Percentiles rank a stretch among this genome's conserved stretches.
Evolutionary conservation across 2,797 vertebrate species (phyloP).

Genomic region (Sarcoramphus papa): DNA sequence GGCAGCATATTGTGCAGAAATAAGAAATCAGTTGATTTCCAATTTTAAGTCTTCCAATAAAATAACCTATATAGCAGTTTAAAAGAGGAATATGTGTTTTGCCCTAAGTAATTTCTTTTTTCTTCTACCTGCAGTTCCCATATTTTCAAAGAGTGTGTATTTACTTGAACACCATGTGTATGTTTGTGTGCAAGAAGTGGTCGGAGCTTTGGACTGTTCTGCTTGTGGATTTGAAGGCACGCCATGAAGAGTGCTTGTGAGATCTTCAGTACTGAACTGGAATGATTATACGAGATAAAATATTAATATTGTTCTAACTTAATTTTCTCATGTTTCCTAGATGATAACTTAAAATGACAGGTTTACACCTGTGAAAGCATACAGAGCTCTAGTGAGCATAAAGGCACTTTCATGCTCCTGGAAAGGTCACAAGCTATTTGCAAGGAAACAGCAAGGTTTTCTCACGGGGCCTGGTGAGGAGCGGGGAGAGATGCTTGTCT

Average conservation of each 20-base stretch:
- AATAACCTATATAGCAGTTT: not conserved
- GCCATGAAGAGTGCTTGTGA: fast-evolving
- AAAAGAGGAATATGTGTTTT: not conserved
- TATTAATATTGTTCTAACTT: not conserved
- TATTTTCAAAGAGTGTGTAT: not conserved
- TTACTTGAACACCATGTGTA: fast-evolving
- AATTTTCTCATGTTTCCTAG: not conserved
- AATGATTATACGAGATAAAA: not conserved
- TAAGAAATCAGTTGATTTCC: not conserved
- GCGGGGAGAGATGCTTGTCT: not conserved
- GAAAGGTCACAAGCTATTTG: not conserved
- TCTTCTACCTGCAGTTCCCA: not conserved
- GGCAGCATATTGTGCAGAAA: not conserved
- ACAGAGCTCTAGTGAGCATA: not conserved
- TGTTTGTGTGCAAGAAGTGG: not conserved
- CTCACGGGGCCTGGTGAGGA: not conserved
- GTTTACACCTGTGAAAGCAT: not conserved
- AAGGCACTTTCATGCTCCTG: not conserved
- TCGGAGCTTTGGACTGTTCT: not conserved
- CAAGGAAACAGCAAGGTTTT: not conserved
- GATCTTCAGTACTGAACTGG: not conserved
- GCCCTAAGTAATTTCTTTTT: not conserved
- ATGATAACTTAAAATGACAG: not conserved
- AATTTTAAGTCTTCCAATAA: not conserved
- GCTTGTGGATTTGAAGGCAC: not conserved